Evolutionary conservation across 1,140 invertebrate genomes (phyloP).

Genomic region (Nasonia giraulti): DNA sequence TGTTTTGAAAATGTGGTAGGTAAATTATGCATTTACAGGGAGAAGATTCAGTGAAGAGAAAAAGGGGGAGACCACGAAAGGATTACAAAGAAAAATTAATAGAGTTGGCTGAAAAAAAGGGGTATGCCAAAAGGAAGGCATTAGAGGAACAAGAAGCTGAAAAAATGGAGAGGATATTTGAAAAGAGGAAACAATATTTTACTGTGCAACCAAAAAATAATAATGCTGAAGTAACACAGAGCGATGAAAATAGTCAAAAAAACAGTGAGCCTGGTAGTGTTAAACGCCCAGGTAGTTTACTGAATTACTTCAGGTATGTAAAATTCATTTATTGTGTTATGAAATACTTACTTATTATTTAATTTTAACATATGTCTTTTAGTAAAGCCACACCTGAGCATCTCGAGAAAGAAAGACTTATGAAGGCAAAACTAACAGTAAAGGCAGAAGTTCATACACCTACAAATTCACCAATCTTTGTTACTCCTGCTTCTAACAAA

Average conservation of each 20-base stretch:
- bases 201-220: slow-evolving; percentile 56
- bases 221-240: slow-evolving; percentile 44
- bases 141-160: slow-evolving; percentile 60
- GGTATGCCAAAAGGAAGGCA: slow-evolving; percentile 62
- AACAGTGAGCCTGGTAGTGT: slow-evolving; percentile 52
- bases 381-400: slow-evolving; percentile 61
- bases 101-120: slow-evolving; percentile 60
- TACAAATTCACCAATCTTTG: slow-evolving; percentile 33
- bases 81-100: slow-evolving; percentile 57
- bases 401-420: slow-evolving; percentile 52
- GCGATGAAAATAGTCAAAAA: slow-evolving; percentile 42
- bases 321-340: slow-evolving; percentile 29
- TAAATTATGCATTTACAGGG: background rate
- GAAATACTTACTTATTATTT: slow-evolving; percentile 29
- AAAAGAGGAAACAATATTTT: slow-evolving; percentile 62
- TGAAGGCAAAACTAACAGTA: slow-evolving; percentile 58
- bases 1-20: background rate
- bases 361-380: background rate
- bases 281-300: slow-evolving; percentile 57
- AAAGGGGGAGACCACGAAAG: background rate
- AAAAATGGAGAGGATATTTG: slow-evolving; percentile 59
- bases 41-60: background rate
- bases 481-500: slow-evolving; percentile 11
- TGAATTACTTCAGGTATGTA: slow-evolving; percentile 69
- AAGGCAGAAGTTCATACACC: slow-evolving; percentile 63